Evolutionary conservation across 1,140 invertebrate genomes (phyloP), one percentile per base, ranked within the genome.

Genomic region (Dinoponera quadriceps): DNA sequence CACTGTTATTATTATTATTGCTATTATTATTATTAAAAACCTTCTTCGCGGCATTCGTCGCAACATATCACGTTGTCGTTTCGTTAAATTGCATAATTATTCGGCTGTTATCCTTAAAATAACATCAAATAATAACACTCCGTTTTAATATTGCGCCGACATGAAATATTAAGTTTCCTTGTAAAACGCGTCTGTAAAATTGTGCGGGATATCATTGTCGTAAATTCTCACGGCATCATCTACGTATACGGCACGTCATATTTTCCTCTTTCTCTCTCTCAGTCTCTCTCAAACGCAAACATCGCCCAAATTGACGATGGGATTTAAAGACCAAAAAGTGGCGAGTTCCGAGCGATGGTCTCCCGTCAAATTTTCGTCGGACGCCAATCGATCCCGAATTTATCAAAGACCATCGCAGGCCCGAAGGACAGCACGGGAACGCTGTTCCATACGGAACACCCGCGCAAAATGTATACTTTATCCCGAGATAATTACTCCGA

Each of bases 41-140:
- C 3, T 44, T 11, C 38, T 44, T 9, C 38, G 38, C 38, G 38
- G 11, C 38, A 44, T 44, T 44, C 29, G 2, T 9, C 38, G 38
- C 38, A 20, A 57, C 68, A 20, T 69, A 29, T 22, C 1, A 57
- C 33, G 22, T 9, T 55, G 5, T 44, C 5, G 2, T 54, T 65
- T 78, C 1, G 13, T 13, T 49, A 80, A 69, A 69, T 71, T 71
- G n/a, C 25, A 3, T 44, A 57, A 63, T 49, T 75, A 69, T 57
- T 55, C n/a, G 5, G 3, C 0, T 27, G 27, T 38, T 38, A 38
- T 13, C 38, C 54, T 16, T 44, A 38, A 11, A 68, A 55, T 13
- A 69, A 44, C 5, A 44, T 27, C 13, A 59, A 62, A 73, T 73
- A 73, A 73, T 44, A 73, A 73, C 59, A 44, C 22, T 25, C 33